Percentiles rank a stretch among this genome's conserved stretches.
Evolutionary conservation across 2,888 invertebrate species (phyloP).

Genomic region (Clanis bilineata): DNA sequence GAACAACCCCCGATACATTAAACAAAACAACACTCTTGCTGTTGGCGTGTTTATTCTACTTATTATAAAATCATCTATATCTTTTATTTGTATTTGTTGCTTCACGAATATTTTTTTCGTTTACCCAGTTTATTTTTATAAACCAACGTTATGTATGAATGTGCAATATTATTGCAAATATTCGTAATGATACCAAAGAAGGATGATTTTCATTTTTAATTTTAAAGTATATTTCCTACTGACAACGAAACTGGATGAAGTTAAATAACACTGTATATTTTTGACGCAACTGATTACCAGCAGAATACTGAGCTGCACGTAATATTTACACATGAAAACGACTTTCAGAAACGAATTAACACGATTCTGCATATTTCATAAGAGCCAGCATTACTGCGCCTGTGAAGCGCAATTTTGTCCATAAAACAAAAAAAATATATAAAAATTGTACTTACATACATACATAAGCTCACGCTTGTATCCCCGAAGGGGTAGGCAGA

Average conservation of each 20-base stretch:
- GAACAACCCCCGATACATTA: slow-evolving; percentile 20
- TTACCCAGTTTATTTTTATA: no score
- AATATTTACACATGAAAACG: slow-evolving; percentile 39
- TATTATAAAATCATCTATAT: no score
- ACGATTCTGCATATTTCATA: slow-evolving; percentile 38
- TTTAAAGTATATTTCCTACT: no score
- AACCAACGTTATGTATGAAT: no score
- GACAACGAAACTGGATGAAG: no score
- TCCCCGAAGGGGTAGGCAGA: no score
- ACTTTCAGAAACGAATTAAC: slow-evolving; percentile 40
- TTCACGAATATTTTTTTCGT: no score
- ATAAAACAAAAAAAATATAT: not conserved
- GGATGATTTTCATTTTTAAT: no score
- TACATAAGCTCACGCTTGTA: no score
- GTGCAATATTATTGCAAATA: no score
- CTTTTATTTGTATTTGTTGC: not conserved
- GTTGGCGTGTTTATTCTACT: no score
- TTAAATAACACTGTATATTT: not conserved
- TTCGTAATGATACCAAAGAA: no score
- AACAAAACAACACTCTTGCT: slow-evolving; percentile 3
- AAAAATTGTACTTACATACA: not conserved
- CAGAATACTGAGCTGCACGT: not conserved
- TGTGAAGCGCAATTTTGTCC: not conserved
- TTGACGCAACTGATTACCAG: not conserved
- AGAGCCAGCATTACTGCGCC: slow-evolving; percentile 19